Evolutionary conservation across 2,888 invertebrate genomes (phyloP).

Genomic region (Oasisia sp.): DNA sequence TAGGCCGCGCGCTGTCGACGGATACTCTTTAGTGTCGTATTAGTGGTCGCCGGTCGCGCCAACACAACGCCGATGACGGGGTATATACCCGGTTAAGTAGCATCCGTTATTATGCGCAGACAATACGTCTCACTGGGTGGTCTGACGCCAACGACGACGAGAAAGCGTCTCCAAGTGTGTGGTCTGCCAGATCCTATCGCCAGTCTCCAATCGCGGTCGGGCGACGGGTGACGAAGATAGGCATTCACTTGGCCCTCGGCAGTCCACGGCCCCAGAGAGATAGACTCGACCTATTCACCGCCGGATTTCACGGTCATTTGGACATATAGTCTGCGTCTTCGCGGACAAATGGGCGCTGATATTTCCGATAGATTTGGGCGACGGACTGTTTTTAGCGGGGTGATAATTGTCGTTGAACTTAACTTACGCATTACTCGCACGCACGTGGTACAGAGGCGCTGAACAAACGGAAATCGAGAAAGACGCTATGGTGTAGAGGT

Average conservation of each 20-base stretch:
- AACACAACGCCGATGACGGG: constrained; percentile 9
- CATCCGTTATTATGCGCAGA: constrained; percentile 10
- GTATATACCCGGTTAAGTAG: neutral
- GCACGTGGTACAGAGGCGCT: neutral
- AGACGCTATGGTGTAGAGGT: neutral
- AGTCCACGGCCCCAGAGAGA: neutral
- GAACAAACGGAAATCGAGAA: neutral
- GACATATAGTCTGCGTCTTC: neutral
- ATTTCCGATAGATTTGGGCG: neutral
- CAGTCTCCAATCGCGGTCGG: neutral
- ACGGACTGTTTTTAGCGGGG: neutral
- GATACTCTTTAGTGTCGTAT: constrained; percentile 7
- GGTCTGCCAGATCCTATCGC: neutral
- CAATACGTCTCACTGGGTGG: constrained; percentile 13
- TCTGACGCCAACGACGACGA: neutral
- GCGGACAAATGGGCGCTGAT: neutral
- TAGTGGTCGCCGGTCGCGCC: neutral
- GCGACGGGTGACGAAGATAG: neutral
- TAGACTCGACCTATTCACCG: neutral
- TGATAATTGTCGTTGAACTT: neutral
- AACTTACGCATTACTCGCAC: neutral
- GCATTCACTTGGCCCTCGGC: neutral
- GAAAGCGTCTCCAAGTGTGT: constrained; percentile 10
- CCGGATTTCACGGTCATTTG: constrained; percentile 6
- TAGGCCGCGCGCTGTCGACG: neutral